Base-by-base conservation (phyloP, 2,888 invertebrate genomes). In the Lithosia quadra region DNA sequence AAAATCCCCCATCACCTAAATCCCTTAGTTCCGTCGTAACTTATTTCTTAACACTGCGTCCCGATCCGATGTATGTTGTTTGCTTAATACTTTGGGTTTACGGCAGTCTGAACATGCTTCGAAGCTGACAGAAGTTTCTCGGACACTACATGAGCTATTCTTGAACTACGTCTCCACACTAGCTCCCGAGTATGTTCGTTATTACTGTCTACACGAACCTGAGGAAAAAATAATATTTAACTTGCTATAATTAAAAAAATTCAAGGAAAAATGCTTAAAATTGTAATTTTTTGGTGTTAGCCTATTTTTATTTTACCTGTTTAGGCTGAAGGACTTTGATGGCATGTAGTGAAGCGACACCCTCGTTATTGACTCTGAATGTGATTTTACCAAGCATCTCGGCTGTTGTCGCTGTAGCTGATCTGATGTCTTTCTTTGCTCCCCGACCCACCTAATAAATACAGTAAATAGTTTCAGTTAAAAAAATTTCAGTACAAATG, bases 261-360 rank as follows among this genome's bases (percentile, higher is more conserved):
- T 39, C 39, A 39, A 39, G 15, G 3, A 11, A 39, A 39, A 15
- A 39, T 5, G 3, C 4, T 55, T 22, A 22, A 24, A 56, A 56
- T 15, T 24, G 22, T 56, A 56, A 13, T 22, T 22, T 22, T 55
- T 21, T 11, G n/a, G 9, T 55, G 55, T 22, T 55, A 11, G 1
- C 11, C 55, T 55, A 21, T 22, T 13, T 24, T 1, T 28, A 24
- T 39, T 36, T 71, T 92, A 98, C 98, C 96, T 98, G 98, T 94
- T 98, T 98, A 10, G 98, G 98, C 86, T 98, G 98, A 72, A 98
- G 95, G 65, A 98, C 98, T 87, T 97, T 97, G 81, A 98, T 98
- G 53, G 97, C 97, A 89, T 98, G 97, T 69, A 98, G 91, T 18
- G 97, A 97, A 49, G 98, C 98, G n/a, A 97, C 96, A 7, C 97